Evolutionary conservation across 2,888 invertebrate genomes (phyloP).

Genomic region (Leptura quadrifasciata): DNA sequence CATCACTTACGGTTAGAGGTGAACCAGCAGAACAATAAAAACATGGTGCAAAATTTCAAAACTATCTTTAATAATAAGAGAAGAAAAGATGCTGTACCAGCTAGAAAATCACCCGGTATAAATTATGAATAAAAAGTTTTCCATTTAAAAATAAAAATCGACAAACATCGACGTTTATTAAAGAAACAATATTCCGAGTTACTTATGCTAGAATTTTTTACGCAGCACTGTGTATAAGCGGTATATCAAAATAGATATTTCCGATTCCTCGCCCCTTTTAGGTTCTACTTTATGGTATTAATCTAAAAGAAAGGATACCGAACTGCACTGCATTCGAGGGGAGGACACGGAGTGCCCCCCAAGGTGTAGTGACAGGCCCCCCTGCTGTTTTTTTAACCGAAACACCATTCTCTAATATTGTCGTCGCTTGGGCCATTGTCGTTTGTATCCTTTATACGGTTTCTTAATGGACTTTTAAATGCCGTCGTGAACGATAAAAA

Average conservation of each 20-base stretch:
- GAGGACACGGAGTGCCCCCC: conserved; percentile 60
- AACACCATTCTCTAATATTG: conserved; percentile 69
- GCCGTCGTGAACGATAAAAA: conserved; percentile 55
- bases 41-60: too few species aligned
- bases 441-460: conserved; percentile 65
- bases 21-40: too few species aligned
- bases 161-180: too few species aligned
- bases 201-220: background rate
- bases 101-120: too few species aligned
- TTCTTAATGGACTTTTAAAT: conserved; percentile 67
- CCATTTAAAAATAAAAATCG: too few species aligned
- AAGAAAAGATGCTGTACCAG: too few species aligned
- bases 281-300: conserved; percentile 34
- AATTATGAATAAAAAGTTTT: too few species aligned
- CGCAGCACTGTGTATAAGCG: background rate
- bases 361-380: conserved; percentile 67
- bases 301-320: conserved; percentile 29
- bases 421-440: conserved; percentile 69
- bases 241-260: conserved; percentile 23
- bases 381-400: conserved; percentile 67
- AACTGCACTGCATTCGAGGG: conserved; percentile 55
- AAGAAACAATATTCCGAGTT: too few species aligned
- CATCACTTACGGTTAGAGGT: too few species aligned
- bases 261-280: conserved; percentile 39
- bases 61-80: too few species aligned